Conservation (phyloP, 2,888 invertebrate species). For the Tachina fera region DNA sequence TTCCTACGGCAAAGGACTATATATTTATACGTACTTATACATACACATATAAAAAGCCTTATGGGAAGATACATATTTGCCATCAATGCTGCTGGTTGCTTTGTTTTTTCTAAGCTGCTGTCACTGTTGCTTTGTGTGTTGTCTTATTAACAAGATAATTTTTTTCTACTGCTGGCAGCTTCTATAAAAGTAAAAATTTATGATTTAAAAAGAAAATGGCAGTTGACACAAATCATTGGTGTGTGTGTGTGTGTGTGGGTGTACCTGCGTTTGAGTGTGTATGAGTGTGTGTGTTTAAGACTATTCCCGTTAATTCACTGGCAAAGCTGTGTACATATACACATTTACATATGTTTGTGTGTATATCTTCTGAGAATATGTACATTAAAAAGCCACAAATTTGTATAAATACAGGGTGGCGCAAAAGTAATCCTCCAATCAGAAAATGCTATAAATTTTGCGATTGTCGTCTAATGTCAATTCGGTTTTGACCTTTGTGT, state of each 20-base stretch:
- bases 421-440: too few species aligned
- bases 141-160: too few species aligned
- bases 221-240: conserved; percentile 21
- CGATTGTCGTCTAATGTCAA: too few species aligned
- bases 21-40: too few species aligned
- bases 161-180: not conserved
- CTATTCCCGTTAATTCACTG: not conserved
- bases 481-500: too few species aligned
- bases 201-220: conserved; percentile 29
- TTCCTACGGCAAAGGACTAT: not conserved
- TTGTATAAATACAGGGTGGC: too few species aligned
- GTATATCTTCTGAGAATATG: too few species aligned
- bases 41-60: not conserved
- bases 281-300: not conserved
- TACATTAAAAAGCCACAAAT: too few species aligned
- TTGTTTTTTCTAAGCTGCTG: not conserved
- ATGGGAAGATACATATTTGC: not conserved
- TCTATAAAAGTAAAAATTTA: conserved; percentile 42
- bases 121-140: not conserved
- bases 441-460: too few species aligned
- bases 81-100: not conserved
- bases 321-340: not conserved
- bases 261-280: not conserved
- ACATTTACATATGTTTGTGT: too few species aligned
- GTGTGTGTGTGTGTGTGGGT: not conserved